Base-by-base conservation (phyloP, 2,797 vertebrate species). In the Etheostoma nigrum region DNA sequence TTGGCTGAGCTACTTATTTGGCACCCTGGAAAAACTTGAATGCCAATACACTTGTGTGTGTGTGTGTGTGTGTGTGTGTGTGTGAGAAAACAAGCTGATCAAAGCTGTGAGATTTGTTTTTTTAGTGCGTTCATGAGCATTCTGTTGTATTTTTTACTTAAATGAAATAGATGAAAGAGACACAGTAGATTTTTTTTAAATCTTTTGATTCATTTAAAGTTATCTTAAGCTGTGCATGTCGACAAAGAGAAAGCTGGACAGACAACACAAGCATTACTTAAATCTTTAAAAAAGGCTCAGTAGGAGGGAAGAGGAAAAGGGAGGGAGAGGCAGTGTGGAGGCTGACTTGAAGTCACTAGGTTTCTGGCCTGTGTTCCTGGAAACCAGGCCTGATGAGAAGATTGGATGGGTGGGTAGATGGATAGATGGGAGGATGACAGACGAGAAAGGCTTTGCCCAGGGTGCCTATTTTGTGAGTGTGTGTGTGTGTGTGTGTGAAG, bases 381-480 rank as follows among this genome's bases (percentile, higher is more conserved):
- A 91, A 89, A 79, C 62, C 66, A 25, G 60, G 59, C 69, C 27
- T 68, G 86, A 86, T 83, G 84, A 86, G 73, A 86, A 81, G 84
- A 86, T 70, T 69, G 86, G 66, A 72, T 70, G 69, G 83, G 51
- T 84, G 71, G 71, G 75, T 73, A 81, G 83, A 75, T 60, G 74
- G 81, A 86, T 72, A 64, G 78, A 87, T 82, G 79, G 66, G 77
- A 86, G 87, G 81, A 90, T 86, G 86, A 88, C 76, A 82, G 68
- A 71, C 79, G 88, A 89, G 85, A 91, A 90, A 89, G 75, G 70
- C 81, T 80, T 85, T 74, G 76, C 86, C 67, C 74, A 78, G 82
- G 79, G 70, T 90, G 76, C 76, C 88, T 74, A 88, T 87, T 92
- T 85, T 85, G 36, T 76, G 49, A 52, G 55, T 33, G 51, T 18